phyloP scores from a whole-genome alignment of 2,113 vertebrate species.

The Pangasianodon gigas region DNA sequence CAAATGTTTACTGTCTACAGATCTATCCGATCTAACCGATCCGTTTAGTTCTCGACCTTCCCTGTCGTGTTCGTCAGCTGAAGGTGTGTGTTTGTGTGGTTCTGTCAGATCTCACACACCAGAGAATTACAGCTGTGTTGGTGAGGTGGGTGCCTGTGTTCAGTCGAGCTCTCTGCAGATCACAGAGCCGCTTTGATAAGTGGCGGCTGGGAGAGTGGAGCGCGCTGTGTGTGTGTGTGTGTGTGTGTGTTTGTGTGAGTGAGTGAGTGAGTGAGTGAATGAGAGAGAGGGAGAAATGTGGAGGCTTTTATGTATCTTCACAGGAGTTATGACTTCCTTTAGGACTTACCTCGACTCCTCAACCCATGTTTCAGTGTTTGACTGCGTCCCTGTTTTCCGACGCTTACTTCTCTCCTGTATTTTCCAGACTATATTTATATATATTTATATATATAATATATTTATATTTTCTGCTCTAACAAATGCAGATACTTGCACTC shows the following conservation, averaged over 20 bases:
- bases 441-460: too few species aligned
- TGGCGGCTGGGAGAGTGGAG: not conserved
- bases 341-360: not conserved
- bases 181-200: constrained; percentile 44
- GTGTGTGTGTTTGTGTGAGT: not conserved
- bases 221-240: not conserved
- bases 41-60: not conserved
- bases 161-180: constrained; percentile 27
- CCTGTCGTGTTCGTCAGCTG: not conserved
- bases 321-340: not conserved
- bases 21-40: not conserved
- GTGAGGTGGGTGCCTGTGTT: not conserved
- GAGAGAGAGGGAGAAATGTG: not conserved
- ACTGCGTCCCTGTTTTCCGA: not conserved
- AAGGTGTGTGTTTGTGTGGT: not conserved
- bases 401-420: not conserved
- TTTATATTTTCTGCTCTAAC: not conserved
- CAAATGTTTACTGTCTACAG: not conserved
- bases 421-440: not conserved
- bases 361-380: not conserved
- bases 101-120: constrained; percentile 31
- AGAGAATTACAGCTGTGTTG: constrained; percentile 2
- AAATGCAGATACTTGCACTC: too few species aligned
- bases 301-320: not conserved
- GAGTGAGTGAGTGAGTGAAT: not conserved